Evolutionary conservation across 2,888 invertebrate genomes (phyloP), one percentile per base, ranked within the genome.

Genomic region (Polietes domitor): DNA sequence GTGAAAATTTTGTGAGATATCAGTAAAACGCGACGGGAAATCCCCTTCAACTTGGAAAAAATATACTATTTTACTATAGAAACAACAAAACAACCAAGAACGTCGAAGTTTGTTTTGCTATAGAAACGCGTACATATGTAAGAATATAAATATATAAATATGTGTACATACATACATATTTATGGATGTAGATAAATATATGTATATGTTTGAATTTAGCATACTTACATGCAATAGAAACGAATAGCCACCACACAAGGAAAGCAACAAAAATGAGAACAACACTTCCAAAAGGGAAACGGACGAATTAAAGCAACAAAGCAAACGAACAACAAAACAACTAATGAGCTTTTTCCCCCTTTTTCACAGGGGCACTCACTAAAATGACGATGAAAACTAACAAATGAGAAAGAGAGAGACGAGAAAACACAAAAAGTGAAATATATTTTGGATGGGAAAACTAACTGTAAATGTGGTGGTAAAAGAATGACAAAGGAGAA

Each of bases 271-370:
- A 68, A 43, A 41, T 21, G 21, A 68, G 15, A 41, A 37, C 28
- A 65, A 37, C 24, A 68, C 24, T 61, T n/a, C 61, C 61, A 61
- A 3, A 61, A 58, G n/a, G 15, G 4, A 58, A 61, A 61, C 32
- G 61, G 32, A 61, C 32, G 61, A 61, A n/a, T 28, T 15, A n/a
- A n/a, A 28, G 19, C 26, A 61, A 28, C 24, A 28, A 61, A 61
- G 63, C 28, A 9, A n/a, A 28, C n/a, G 24, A 63, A 17, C 9
- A 61, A 63, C 9, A 28, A 28, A 9, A 3, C 6, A 6, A 58
- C 41, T 53, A 47, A 43, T 55, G 72, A 77, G 80, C 76, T 81
- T 81, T 81, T 65, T 19, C n/a, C 47, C 47, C 37, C 15, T 68
- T 72, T 77, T 58, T 76, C 26, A 12, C 71, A 65, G 41, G 5